Evolutionary conservation across 1,140 invertebrate genomes (phyloP), one percentile per base, ranked within the genome.

Genomic region (Schlechtendalia chinensis): DNA sequence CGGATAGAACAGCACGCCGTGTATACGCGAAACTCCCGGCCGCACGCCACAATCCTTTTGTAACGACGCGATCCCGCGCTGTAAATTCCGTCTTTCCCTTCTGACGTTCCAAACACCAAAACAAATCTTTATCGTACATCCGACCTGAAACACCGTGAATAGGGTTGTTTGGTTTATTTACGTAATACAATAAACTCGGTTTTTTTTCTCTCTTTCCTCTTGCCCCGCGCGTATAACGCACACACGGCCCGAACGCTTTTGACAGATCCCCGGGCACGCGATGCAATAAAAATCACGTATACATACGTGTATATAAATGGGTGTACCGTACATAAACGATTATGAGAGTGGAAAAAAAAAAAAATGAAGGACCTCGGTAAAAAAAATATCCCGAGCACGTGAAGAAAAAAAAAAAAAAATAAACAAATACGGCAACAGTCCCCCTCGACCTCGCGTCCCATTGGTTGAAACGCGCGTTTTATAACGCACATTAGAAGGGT

Each of bases 211-310:
- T n/a, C n/a, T n/a, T n/a, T n/a, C n/a, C n/a, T n/a, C n/a, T n/a
- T n/a, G n/a, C n/a, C n/a, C 5, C 27, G 16, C n/a, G 17, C 24
- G 29, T 67, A 27, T 61, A 27, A 61, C 8, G 63, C 17, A 65
- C 8, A 29, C 5, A 54, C 14, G 19, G 6, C 11, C 54, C 59
- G 59, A 77, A 77, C 24, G 75, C 58, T 79, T 53, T 79, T 61
- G 75, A 79, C 75, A 63, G n/a, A 53, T 77, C 14, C 29, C 32
- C 32, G 8, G n/a, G 53, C 50, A 45, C 39, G 74, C 39, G 16
- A 47, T 77, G 75, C 58, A 63, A 79, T 79, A 79, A 79, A 79
- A 79, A 47, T n/a, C n/a, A n/a, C n/a, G n/a, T n/a, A n/a, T n/a
- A n/a, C n/a, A n/a, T n/a, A n/a, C n/a, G n/a, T n/a, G n/a, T 58